Evolutionary conservation across 1,140 invertebrate genomes (phyloP).

Genomic region (Drosophila funebris): DNA sequence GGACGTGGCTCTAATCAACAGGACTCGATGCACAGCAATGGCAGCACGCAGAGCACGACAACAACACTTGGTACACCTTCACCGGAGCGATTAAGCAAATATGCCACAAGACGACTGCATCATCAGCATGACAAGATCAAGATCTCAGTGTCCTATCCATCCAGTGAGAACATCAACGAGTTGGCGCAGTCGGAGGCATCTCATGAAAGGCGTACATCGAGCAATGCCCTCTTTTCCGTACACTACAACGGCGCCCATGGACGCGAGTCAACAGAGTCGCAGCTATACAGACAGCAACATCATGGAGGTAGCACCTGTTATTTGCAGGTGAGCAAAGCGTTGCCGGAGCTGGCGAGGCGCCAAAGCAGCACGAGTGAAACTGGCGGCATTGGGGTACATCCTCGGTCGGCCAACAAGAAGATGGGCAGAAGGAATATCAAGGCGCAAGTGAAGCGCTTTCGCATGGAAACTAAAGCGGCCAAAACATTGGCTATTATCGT

Average conservation of each 20-base stretch:
- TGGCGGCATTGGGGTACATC: slow-evolving; percentile 70
- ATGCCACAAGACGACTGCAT: slow-evolving; percentile 81
- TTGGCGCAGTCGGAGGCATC: slow-evolving; percentile 61
- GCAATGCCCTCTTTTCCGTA: slow-evolving; percentile 69
- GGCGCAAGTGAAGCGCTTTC: slow-evolving; percentile 86
- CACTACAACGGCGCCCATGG: slow-evolving; percentile 72
- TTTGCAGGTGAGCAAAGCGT: slow-evolving; percentile 84
- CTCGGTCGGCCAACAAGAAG: slow-evolving; percentile 86
- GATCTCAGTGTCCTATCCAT: slow-evolving; percentile 93
- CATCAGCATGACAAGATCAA: slow-evolving; percentile 90
- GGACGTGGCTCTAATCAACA: slow-evolving; percentile 85
- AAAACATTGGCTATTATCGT: slow-evolving; percentile 96
- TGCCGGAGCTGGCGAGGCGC: slow-evolving; percentile 67
- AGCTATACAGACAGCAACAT: slow-evolving; percentile 81
- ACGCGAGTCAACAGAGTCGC: slow-evolving; percentile 67
- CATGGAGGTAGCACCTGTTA: slow-evolving; percentile 86
- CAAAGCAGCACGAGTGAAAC: slow-evolving; percentile 84
- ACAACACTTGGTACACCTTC: slow-evolving; percentile 79
- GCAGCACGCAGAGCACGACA: slow-evolving; percentile 80
- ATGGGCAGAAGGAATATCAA: slow-evolving; percentile 85
- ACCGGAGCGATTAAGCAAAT: slow-evolving; percentile 73
- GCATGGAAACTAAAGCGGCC: slow-evolving; percentile 93
- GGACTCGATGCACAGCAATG: slow-evolving; percentile 79
- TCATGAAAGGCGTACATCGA: slow-evolving; percentile 56
- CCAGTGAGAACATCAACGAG: slow-evolving; percentile 88